Evolutionary conservation across 2,797 vertebrate genomes (phyloP).

Genomic region (Phataginus tricuspis): DNA sequence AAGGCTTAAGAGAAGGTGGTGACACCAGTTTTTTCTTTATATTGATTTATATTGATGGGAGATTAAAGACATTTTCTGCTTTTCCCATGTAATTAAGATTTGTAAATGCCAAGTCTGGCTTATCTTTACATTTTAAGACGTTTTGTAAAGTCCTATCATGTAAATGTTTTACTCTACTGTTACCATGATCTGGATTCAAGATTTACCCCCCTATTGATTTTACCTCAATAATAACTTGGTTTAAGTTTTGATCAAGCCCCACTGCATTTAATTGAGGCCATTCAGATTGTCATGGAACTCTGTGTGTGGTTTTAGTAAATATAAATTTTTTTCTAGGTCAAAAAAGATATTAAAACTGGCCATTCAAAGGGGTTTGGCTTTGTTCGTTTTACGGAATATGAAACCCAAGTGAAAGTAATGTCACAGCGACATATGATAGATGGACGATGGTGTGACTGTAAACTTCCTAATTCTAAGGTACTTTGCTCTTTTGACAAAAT

Average conservation of each 20-base stretch:
- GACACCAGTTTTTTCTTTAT: background rate
- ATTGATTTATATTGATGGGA: background rate
- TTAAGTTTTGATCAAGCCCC: background rate
- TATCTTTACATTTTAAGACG: conserved; percentile 2
- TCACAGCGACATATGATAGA: conserved; percentile 99
- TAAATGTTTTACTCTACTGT: background rate
- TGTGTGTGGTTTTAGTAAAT: background rate
- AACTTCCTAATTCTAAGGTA: conserved; percentile 99
- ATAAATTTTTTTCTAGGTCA: conserved; percentile 89
- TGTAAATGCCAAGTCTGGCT: background rate
- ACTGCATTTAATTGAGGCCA: background rate
- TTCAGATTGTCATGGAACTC: background rate
- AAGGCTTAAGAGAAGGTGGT: background rate
- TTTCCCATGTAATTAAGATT: background rate
- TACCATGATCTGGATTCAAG: background rate
- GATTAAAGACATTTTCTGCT: background rate
- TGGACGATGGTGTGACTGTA: conserved; percentile 99
- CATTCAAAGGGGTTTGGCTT: conserved; percentile 99
- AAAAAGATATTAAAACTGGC: conserved; percentile 97
- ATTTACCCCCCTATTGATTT: background rate
- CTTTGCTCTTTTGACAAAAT: background rate
- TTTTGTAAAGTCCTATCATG: background rate
- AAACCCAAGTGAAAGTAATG: conserved; percentile 98
- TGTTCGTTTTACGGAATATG: conserved; percentile 98
- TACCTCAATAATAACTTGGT: background rate